These are phyloP conservation scores for Pachyseris speciosa DNA, from an alignment of 64 coral and sea anemone genomes.

Conservation along the genomic window DNA sequence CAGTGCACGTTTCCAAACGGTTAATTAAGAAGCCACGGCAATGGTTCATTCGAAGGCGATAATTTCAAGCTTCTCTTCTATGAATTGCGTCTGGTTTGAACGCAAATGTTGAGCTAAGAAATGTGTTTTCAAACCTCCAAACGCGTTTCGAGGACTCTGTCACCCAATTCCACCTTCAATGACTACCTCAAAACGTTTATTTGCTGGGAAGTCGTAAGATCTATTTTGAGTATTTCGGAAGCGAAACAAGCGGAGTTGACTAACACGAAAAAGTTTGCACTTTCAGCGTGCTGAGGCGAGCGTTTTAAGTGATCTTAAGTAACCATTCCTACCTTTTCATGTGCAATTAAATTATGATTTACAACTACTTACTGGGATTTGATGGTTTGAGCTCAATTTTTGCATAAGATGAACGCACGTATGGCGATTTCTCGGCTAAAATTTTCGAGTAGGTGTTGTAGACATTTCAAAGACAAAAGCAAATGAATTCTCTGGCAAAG, in stretches of 20 bases:
- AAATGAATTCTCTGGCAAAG: constrained; percentile 28
- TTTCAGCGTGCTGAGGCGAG: not conserved
- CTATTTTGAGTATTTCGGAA: not conserved
- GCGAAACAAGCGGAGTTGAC: not conserved
- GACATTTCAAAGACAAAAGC: constrained; percentile 33
- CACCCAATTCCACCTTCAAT: not conserved
- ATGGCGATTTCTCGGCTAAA: not conserved
- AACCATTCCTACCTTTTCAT: not conserved
- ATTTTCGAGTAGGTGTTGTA: not conserved
- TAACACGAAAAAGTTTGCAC: not conserved
- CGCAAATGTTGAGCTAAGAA: not conserved
- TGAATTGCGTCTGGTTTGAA: not conserved
- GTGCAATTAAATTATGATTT: constrained; percentile 34
- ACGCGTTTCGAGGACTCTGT: not conserved
- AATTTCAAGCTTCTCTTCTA: not conserved
- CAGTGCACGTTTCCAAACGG: not conserved
- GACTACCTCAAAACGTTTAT: not conserved
- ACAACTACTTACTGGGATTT: not conserved
- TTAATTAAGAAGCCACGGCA: not conserved
- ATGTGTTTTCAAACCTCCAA: not conserved
- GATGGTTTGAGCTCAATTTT: not conserved
- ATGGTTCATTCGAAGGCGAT: not conserved
- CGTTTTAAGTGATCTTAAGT: too few species aligned
- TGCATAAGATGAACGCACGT: not conserved
- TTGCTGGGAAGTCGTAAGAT: not conserved